phyloP scores from a whole-genome alignment of 2,888 invertebrate species.

The Troides oblongomaculatus region DNA sequence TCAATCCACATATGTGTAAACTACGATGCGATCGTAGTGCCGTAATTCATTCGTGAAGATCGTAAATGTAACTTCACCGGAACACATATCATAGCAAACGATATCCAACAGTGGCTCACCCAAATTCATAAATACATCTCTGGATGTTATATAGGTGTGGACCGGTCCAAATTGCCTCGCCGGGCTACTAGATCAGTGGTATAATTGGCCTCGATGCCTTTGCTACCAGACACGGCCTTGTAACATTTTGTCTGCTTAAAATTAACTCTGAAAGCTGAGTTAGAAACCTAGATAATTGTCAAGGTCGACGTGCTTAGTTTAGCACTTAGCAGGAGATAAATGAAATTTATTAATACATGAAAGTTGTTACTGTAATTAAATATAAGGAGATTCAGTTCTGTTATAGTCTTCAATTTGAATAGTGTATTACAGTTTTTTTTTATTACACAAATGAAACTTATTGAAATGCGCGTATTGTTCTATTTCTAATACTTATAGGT shows the following conservation, averaged over 20 bases:
- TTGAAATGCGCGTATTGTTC: no score
- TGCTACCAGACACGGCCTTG: conserved; percentile 17
- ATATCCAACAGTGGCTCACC: background rate
- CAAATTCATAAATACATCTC: conserved; percentile 12
- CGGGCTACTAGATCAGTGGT: conserved; percentile 24
- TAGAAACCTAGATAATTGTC: conserved; percentile 13
- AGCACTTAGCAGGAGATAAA: conserved; percentile 9
- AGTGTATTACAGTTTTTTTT: no score
- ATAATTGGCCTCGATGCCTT: conserved; percentile 28
- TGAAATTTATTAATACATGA: no score
- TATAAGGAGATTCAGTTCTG: background rate
- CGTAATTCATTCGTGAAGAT: background rate
- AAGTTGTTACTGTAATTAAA: background rate
- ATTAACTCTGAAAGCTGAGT: conserved; percentile 22
- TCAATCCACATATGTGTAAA: background rate
- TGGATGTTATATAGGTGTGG: conserved; percentile 7
- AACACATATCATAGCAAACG: conserved; percentile 1
- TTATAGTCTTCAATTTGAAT: no score
- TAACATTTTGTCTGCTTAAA: conserved; percentile 27
- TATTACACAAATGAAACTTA: no score
- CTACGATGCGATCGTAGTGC: background rate
- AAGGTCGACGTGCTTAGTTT: conserved; percentile 7
- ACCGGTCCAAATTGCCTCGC: conserved; percentile 24
- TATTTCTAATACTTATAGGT: background rate
- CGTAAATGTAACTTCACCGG: background rate